phyloP scores from a whole-genome alignment of 2,797 vertebrate species.

The Pseudomugil gertrudae region DNA sequence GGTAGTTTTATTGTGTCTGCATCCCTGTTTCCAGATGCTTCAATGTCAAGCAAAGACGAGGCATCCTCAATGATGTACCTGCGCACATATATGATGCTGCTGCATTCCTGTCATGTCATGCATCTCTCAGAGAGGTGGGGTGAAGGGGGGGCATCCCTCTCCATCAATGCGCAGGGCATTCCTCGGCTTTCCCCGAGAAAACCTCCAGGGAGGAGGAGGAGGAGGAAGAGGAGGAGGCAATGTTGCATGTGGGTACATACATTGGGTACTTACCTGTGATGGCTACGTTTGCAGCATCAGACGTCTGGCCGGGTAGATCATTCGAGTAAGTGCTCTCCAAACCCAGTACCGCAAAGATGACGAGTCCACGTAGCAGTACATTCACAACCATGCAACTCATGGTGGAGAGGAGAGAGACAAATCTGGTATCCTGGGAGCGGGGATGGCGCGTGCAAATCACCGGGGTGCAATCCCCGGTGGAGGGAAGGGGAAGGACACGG shows the following conservation, averaged over 20 bases:
- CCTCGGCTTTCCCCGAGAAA: slow-evolving; percentile 62
- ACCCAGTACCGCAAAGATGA: slow-evolving; percentile 86
- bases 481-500: neutral
- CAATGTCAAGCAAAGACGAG: neutral
- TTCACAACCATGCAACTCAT: slow-evolving; percentile 82
- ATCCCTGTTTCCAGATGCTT: neutral
- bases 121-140: slow-evolving; percentile 27
- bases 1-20: neutral
- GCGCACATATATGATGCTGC: slow-evolving; percentile 24
- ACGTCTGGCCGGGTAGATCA: slow-evolving; percentile 66
- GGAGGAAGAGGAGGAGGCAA: neutral
- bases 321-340: slow-evolving; percentile 73
- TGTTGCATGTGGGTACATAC: slow-evolving; percentile 39
- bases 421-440: slow-evolving; percentile 46
- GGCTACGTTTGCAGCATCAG: slow-evolving; percentile 72
- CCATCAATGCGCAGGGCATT: slow-evolving; percentile 56
- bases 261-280: slow-evolving; percentile 77
- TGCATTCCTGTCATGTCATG: slow-evolving; percentile 71
- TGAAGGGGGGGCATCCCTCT: slow-evolving; percentile 42
- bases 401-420: slow-evolving; percentile 58
- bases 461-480: slow-evolving; percentile 21
- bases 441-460: slow-evolving; percentile 19
- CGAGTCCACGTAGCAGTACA: slow-evolving; percentile 85
- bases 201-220: slow-evolving; percentile 9
- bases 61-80: slow-evolving; percentile 10